phyloP scores from a whole-genome alignment of 2,113 vertebrate species.

The Enhydra lutris region DNA sequence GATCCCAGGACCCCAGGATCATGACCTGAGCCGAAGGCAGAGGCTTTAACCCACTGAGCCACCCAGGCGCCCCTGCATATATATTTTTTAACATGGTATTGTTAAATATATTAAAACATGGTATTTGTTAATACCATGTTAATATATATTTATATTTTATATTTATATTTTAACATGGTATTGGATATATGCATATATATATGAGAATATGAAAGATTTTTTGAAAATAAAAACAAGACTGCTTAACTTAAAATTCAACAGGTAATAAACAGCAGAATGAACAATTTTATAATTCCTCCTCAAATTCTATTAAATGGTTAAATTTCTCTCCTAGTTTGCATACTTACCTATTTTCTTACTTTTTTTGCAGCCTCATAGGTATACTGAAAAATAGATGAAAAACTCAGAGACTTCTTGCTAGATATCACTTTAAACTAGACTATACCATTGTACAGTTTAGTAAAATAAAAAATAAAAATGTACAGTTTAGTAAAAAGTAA shows the following conservation, averaged over 20 bases:
- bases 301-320: neutral
- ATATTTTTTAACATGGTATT: no score
- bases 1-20: no score
- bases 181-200: no score
- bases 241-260: constrained; percentile 32
- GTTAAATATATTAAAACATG: no score
- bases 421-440: neutral
- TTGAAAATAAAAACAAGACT: neutral
- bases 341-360: neutral
- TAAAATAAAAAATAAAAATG: neutral
- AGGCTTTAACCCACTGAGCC: no score
- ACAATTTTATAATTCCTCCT: neutral
- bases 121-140: no score
- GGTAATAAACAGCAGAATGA: neutral
- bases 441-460: neutral
- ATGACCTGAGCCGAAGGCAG: no score
- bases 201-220: neutral
- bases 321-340: neutral
- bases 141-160: no score
- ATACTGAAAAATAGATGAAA: neutral
- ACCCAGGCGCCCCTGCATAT: no score
- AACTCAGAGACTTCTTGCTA: neutral
- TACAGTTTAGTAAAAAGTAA: neutral
- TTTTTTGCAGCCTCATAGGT: neutral
- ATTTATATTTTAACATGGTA: no score